Evolutionary conservation across 1,140 invertebrate species (phyloP).

Genomic region (Cheumatopsyche charites): DNA sequence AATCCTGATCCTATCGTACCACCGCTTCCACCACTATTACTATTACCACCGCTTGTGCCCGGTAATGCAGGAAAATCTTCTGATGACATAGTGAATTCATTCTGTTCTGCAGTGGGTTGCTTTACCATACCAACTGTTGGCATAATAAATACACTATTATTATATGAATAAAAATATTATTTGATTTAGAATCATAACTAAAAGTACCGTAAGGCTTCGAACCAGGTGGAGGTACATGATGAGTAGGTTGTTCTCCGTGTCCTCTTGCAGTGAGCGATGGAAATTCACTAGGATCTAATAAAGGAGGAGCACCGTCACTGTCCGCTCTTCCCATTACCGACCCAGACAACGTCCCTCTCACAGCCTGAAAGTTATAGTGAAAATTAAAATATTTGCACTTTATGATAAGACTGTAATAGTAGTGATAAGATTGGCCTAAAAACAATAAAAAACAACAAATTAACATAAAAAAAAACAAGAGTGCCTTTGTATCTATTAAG

Average conservation of each 20-base stretch:
- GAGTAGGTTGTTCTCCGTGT: conserved; percentile 71
- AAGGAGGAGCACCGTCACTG: conserved; percentile 78
- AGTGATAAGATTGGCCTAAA: no score
- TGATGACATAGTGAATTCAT: conserved; percentile 96
- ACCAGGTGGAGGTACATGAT: conserved; percentile 82
- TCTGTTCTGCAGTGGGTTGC: conserved; percentile 87
- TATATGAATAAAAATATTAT: conserved; percentile 30
- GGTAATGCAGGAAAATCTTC: conserved; percentile 99
- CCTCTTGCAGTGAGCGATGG: conserved; percentile 82
- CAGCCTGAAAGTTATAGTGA: conserved; percentile 25
- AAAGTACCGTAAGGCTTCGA: conserved; percentile 82
- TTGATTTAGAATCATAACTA: neutral
- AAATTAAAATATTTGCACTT: no score
- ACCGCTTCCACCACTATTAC: conserved; percentile 55
- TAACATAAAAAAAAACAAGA: neutral
- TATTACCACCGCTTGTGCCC: conserved; percentile 63
- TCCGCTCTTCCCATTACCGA: conserved; percentile 59
- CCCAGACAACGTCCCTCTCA: conserved; percentile 49
- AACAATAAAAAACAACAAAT: neutral
- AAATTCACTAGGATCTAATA: conserved; percentile 88
- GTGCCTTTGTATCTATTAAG: no score
- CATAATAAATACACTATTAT: conserved; percentile 48
- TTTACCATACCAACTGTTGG: conserved; percentile 97
- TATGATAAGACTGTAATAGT: no score
- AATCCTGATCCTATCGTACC: conserved; percentile 43